Conservation (phyloP, 2,888 invertebrate genomes). For the Hoplodrina blanda region DNA sequence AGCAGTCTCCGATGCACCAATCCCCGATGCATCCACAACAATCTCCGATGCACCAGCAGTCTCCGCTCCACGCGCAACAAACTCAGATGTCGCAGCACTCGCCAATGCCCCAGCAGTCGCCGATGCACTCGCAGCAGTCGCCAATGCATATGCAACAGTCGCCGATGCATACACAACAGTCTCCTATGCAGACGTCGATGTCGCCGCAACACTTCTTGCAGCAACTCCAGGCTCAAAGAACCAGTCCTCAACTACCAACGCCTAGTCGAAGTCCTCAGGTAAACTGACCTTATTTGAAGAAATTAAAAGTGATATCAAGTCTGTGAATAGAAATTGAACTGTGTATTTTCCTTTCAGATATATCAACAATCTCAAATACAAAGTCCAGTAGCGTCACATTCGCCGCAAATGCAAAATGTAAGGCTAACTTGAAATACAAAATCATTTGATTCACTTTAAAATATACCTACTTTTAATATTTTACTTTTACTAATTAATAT, state of each 20-base stretch:
- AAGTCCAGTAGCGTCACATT: conserved; percentile 87
- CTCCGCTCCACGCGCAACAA: conserved; percentile 74
- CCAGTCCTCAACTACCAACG: conserved; percentile 86
- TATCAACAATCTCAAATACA: conserved; percentile 89
- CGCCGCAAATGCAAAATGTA: conserved; percentile 87
- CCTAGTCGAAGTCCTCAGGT: conserved; percentile 89
- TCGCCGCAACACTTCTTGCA: conserved; percentile 80
- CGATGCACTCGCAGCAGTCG: conserved; percentile 72
- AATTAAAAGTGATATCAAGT: not conserved
- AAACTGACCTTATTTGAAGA: conserved; percentile 9
- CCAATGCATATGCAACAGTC: conserved; percentile 79
- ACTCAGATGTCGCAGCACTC: conserved; percentile 77
- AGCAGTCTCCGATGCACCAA: conserved; percentile 81
- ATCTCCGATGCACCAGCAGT: conserved; percentile 80
- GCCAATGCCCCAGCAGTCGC: conserved; percentile 80
- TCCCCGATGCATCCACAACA: conserved; percentile 79
- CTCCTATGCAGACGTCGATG: conserved; percentile 80
- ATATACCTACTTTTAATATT: not conserved
- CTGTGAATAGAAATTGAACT: not conserved
- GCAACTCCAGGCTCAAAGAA: conserved; percentile 85
- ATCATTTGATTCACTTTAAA: not conserved
- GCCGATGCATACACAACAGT: conserved; percentile 80
- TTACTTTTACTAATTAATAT: no score
- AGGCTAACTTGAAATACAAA: conserved; percentile 50
- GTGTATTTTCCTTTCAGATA: conserved; percentile 73